Evolutionary conservation across 2,113 vertebrate species (phyloP).

Genomic region (Sardina pilchardus): DNA sequence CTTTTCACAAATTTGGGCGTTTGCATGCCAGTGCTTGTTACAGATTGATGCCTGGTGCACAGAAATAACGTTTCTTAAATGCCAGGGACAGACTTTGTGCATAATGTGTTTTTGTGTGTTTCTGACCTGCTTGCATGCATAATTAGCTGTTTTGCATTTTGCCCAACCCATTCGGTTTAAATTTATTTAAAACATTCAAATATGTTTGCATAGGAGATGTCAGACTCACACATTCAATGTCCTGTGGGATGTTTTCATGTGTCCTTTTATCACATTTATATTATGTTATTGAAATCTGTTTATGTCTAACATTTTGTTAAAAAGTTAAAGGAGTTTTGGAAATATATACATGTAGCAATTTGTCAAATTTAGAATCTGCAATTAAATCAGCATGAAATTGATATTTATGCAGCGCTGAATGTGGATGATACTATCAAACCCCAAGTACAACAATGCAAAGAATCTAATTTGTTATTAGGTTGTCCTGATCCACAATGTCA

Average conservation of each 20-base stretch:
- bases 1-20: constrained; percentile 83
- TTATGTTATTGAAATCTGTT: background rate
- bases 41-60: constrained; percentile 57
- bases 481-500: no score
- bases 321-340: background rate
- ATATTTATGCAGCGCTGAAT: background rate
- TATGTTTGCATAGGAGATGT: background rate
- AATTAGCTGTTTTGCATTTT: constrained; percentile 12
- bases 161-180: background rate
- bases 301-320: background rate
- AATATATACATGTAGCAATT: no score
- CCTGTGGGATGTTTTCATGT: background rate
- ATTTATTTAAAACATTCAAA: background rate
- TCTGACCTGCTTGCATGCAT: constrained; percentile 15
- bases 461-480: no score
- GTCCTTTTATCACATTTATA: background rate
- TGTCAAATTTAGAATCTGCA: background rate
- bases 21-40: constrained; percentile 81
- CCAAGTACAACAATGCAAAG: background rate
- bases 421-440: background rate
- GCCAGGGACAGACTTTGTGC: background rate
- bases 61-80: constrained; percentile 41
- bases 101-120: constrained; percentile 29
- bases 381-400: background rate
- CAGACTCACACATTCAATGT: background rate